Evolutionary conservation across 2,888 invertebrate genomes (phyloP), one percentile per base, ranked within the genome.

Genomic region (Macrophya alboannulata): DNA sequence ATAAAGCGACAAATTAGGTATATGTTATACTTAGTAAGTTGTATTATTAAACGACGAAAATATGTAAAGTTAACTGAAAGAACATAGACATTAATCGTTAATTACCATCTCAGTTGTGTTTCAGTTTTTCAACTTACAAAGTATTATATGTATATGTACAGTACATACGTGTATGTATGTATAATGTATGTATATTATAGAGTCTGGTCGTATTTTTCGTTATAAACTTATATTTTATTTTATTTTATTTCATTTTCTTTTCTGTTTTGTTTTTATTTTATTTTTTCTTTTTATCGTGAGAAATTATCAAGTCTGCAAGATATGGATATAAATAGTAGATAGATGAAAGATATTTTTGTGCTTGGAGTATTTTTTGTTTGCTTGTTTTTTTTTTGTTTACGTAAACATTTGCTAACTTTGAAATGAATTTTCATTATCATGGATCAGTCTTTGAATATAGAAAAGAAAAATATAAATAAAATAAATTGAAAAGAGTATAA

Each of bases 401-500:
- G n/a, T n/a, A 55, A 55, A 55, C 17, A 55, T 55, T 8, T n/a
- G n/a, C n/a, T n/a, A 55, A 55, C 6, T 43, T 72, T 72, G 43
- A n/a, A 72, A 43, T 72, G 72, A 37, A 72, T 72, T 72, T 72
- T 43, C n/a, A 37, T 21, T 45, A 21, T 55, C 55, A 55, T 55
- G 8, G 17, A 43, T 72, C 72, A 72, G 72, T 72, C 72, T 72
- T 72, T 72, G 72, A 17, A n/a, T 43, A 21, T 12, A 48, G 25
- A 76, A 48, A 77, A 48, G 31, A 21, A 74, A 37, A 37, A 71
- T 12, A 71, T 21, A 37, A 71, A 37, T 31, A 37, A 71, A 31
- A 74, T n/a, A 48, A 6, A 55, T 45, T 25, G 21, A 48, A 72
- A 51, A 76, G 10, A 76, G 21, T 25, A 77, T 48, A 31, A 76